Base-by-base conservation (phyloP, 1,140 invertebrate species). In the Sinella curviseta region DNA sequence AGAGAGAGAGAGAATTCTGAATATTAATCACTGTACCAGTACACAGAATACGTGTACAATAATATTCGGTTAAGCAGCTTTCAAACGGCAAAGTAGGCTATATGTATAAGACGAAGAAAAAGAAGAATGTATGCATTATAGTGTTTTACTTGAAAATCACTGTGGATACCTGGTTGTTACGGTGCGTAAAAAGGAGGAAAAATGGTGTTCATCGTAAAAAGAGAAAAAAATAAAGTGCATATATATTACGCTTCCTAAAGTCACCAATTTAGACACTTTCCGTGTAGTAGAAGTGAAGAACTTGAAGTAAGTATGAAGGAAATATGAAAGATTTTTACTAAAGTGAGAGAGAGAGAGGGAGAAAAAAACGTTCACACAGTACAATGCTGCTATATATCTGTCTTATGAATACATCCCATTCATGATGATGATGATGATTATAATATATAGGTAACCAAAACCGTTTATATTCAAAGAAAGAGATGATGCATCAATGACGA, bases 241-340 rank as follows among this genome's bases (percentile, higher is more conserved):
- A n/a, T 4, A 60, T 4, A 8, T 60, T 14, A 14, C n/a, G n/a
- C n/a, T 24, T 60, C 55, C 55, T 60, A 3, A 60, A 60, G 55
- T 60, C 55, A 60, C 55, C 55, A 24, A 60, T 24, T 60, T 60
- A 60, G 55, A 24, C 55, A 60, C n/a, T 60, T 60, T 60, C n/a
- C n/a, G n/a, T n/a, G n/a, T n/a, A n/a, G n/a, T n/a, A n/a, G n/a
- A n/a, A n/a, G n/a, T n/a, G n/a, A n/a, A n/a, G n/a, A n/a, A n/a
- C n/a, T n/a, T n/a, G n/a, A n/a, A n/a, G n/a, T n/a, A n/a, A n/a
- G n/a, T n/a, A n/a, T n/a, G n/a, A n/a, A n/a, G n/a, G n/a, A n/a
- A n/a, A n/a, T n/a, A n/a, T n/a, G n/a, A n/a, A n/a, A n/a, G n/a
- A n/a, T n/a, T n/a, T n/a, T n/a, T n/a, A n/a, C n/a, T n/a, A n/a